These are phyloP conservation scores for Formicarius rufipectus DNA, from an alignment of 2,113 vertebrate genomes.

Conservation along the genomic window DNA sequence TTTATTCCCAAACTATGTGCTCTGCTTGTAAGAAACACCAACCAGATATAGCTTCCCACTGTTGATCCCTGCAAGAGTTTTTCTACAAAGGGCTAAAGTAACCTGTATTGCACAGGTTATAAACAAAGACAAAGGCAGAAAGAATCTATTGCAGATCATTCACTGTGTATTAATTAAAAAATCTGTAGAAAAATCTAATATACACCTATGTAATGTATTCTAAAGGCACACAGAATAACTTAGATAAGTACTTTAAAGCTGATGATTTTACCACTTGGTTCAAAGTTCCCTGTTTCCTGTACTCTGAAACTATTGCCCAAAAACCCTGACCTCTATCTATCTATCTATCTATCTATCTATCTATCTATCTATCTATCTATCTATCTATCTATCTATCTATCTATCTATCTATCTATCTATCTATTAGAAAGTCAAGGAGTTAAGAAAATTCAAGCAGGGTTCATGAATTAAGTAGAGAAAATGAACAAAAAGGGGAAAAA, in stretches of 20 bases:
- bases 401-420: neutral
- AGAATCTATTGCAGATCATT: neutral
- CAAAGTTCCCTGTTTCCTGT: neutral
- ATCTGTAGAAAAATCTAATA: neutral
- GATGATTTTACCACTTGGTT: neutral
- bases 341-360: neutral
- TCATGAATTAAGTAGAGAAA: neutral
- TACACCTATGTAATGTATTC: neutral
- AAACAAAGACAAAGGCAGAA: neutral
- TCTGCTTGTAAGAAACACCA: neutral
- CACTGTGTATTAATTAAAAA: neutral
- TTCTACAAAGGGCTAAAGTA: neutral
- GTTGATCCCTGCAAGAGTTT: neutral
- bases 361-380: neutral
- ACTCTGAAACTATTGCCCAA: neutral
- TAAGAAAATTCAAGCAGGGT: neutral
- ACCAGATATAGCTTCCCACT: neutral
- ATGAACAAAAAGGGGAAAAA: neutral
- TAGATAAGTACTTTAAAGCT: neutral
- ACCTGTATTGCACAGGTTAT: neutral
- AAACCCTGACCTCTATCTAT: neutral
- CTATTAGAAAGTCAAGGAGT: neutral
- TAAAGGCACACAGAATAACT: neutral
- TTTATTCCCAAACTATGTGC: neutral
- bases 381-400: neutral